Evolutionary conservation across 2,113 vertebrate species (phyloP), one percentile per base, ranked within the genome.

Genomic region (Ammodytes marinus): DNA sequence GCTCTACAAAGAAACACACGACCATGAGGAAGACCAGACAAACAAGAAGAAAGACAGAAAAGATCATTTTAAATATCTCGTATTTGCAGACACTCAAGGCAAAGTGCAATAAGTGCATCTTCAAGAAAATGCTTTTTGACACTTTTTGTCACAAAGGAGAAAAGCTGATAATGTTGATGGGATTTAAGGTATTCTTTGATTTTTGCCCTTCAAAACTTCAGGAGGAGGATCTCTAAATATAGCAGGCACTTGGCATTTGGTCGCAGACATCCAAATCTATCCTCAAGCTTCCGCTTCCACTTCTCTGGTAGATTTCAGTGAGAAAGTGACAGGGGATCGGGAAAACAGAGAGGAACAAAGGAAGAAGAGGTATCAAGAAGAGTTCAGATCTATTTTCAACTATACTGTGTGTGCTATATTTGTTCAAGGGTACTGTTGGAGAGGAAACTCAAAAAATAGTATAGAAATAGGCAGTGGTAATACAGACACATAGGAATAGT

Each of bases 211-310:
- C 77, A 83, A 86, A 88, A 88, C 77, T 84, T 87, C 65, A 83
- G 70, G 87, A 85, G 63, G 50, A 84, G 65, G 53, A 49, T 73
- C 6, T 79, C 90, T 92, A 91, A 92, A 93, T 88, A 89, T 92
- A 93, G 88, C 74, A 81, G 67, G 42, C 19, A 63, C 68, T 87
- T 84, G 61, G 80, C 86, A 89, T 84, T 73, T 80, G 77, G 67
- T 90, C 77, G 77, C 78, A 88, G 82, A 90, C 79, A 88, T 79
- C 79, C 45, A 61, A 54, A 80, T 91, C 69, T 72, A 58, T 87
- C 74, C 69, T 84, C 57, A 37, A 82, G 82, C 86, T 77, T 82
- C 83, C 45, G 73, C 43, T 63, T 61, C 35, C 68, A 69, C 75
- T 57, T 80, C 54, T 80, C 69, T 45, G 64, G 40, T 82, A 71